Evolutionary conservation across 1,140 invertebrate genomes (phyloP).

Genomic region (Bradysia coprophila): DNA sequence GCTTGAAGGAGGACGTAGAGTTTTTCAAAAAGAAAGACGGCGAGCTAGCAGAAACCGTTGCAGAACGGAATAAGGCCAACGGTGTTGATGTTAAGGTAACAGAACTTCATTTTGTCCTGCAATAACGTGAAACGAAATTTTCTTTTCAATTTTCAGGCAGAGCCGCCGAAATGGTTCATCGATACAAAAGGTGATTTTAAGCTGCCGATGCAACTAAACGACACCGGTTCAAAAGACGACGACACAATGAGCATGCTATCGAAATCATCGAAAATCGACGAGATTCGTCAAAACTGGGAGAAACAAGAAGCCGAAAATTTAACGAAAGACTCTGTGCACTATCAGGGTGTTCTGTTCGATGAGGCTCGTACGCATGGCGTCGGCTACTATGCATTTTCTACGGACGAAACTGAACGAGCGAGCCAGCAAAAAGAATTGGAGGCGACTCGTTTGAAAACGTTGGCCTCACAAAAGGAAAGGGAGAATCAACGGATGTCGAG

Average conservation of each 20-base stretch:
- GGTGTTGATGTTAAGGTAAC: slow-evolving; percentile 2
- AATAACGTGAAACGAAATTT: no score
- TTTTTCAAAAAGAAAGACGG: slow-evolving; percentile 46
- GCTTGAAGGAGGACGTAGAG: slow-evolving; percentile 57
- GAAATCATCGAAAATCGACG: slow-evolving; percentile 24
- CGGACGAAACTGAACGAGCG: slow-evolving; percentile 52
- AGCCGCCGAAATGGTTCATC: slow-evolving; percentile 21
- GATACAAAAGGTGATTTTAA: slow-evolving; percentile 9
- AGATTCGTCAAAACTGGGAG: slow-evolving; percentile 38
- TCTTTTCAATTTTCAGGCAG: slow-evolving; percentile 3
- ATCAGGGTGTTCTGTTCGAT: slow-evolving; percentile 74
- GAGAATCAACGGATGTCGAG: slow-evolving; percentile 40
- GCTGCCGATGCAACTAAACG: neutral
- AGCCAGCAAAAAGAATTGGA: slow-evolving; percentile 59
- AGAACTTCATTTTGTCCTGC: no score
- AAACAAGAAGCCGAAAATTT: slow-evolving; percentile 34
- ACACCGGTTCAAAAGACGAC: slow-evolving; percentile 4
- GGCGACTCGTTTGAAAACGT: slow-evolving; percentile 49
- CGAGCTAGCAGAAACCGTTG: slow-evolving; percentile 32
- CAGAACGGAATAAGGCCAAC: slow-evolving; percentile 17
- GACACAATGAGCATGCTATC: slow-evolving; percentile 3
- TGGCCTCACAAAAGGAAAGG: slow-evolving; percentile 40
- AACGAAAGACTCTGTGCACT: slow-evolving; percentile 56
- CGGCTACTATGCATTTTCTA: slow-evolving; percentile 74
- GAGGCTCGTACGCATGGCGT: slow-evolving; percentile 78